A percentile compares a stretch with the other conserved stretches of the same genome.
Conservation (phyloP, 1,140 invertebrate genomes). For the Adelges cooleyi region DNA sequence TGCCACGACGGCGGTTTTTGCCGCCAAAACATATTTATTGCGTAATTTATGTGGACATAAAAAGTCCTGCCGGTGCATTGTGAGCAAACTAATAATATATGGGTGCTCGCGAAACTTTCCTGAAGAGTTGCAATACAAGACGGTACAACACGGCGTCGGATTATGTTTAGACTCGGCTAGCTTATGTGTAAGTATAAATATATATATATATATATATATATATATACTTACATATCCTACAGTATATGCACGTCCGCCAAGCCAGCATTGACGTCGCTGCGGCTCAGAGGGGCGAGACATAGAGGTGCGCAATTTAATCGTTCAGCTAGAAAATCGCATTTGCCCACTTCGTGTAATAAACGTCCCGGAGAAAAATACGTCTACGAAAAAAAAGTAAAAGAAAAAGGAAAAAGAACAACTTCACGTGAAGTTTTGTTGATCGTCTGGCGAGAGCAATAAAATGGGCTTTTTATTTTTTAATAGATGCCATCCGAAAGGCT, state of each 20-base stretch:
- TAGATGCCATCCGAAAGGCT: no score
- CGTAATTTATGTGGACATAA: constrained; percentile 22
- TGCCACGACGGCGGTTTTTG: neutral
- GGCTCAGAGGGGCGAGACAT: no score
- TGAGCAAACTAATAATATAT: constrained; percentile 11
- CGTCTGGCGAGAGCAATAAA: neutral
- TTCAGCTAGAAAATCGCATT: constrained; percentile 9
- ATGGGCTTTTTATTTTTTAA: constrained; percentile 6
- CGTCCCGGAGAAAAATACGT: neutral
- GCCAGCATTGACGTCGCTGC: no score
- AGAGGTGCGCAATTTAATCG: neutral
- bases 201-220: no score
- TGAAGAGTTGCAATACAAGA: constrained; percentile 1
- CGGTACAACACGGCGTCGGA: no score
- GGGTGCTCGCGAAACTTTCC: neutral
- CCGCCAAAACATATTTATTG: constrained; percentile 14
- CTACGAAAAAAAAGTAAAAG: neutral
- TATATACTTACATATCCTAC: no score
- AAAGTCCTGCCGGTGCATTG: neutral
- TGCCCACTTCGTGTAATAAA: neutral
- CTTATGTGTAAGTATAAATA: no score
- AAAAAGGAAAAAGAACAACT: neutral
- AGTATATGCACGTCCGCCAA: no score
- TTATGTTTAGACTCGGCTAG: no score
- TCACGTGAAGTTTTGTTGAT: neutral